Base-by-base conservation (phyloP, 2,113 vertebrate species). In the Echinops telfairi region DNA sequence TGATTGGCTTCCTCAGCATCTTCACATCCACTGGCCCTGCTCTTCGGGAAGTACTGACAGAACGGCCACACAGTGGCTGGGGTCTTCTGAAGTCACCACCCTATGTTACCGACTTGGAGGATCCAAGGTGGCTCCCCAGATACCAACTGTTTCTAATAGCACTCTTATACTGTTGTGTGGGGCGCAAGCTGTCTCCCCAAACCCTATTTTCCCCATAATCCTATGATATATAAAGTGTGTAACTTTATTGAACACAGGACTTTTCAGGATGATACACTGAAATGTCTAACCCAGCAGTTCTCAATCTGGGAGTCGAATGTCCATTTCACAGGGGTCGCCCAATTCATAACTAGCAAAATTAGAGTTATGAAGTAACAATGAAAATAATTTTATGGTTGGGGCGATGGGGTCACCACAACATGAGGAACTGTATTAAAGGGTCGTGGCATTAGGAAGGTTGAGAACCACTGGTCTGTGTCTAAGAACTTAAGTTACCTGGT, bases 401-500 rank as follows among this genome's bases (percentile, higher is more conserved):
- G n/a, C n/a, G n/a, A n/a, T n/a, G 47, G 47, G 47, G 47, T 10
- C 47, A 53, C 47, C 47, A 53, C 47, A 53, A 53, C 47, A 10
- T 53, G 47, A 53, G 47, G 47, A 53, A 53, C 47, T 53, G 47
- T 53, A 53, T 53, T 6, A 53, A 53, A 53, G 47, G 47, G 47
- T 53, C 9, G 47, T 12, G 47, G 47, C 47, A 40, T 40, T 3
- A 53, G 47, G 12, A 53, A 53, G 47, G 47, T 53, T 40, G 47
- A 53, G 47, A 53, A 53, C 47, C 10, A 53, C 47, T 53, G 47
- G 9, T 53, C 47, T 53, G 29, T 66, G 36, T 83, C 77, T 80
- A 95, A 92, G 27, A 86, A 75, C 43, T 40, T 89, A 80, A 78
- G 20, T 92, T 90, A 83, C 29, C 92, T 86, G 38, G 93, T 83